phyloP scores from a whole-genome alignment of 92 coral and sea anemone species.

The Epizoanthus fatuus region DNA sequence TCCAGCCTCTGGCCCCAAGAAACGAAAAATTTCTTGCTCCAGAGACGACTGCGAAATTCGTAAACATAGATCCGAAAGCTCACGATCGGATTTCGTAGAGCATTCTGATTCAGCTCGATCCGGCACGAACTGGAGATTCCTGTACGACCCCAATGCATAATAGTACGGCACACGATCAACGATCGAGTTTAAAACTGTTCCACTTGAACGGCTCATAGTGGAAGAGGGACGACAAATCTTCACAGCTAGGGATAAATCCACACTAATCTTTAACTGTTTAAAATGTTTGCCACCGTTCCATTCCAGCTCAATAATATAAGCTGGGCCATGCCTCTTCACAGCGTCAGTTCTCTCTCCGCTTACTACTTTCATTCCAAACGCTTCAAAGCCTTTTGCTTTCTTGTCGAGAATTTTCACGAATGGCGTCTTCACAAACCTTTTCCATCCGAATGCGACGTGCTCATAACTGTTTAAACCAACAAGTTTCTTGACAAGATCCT shows the following conservation, averaged over 20 bases:
- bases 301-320: slow-evolving; percentile 22
- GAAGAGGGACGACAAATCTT: slow-evolving; percentile 23
- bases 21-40: not conserved
- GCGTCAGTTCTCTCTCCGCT: not conserved
- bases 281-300: slow-evolving; percentile 35
- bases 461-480: too few species aligned
- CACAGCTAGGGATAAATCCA: slow-evolving; percentile 51
- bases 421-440: slow-evolving; percentile 17
- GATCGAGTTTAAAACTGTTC: not conserved
- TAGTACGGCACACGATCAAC: slow-evolving; percentile 10
- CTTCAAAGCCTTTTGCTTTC: slow-evolving; percentile 37
- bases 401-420: not conserved
- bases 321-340: slow-evolving; percentile 37
- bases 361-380: slow-evolving; percentile 38
- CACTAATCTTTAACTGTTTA: slow-evolving; percentile 32
- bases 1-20: slow-evolving; percentile 32
- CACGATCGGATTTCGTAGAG: not conserved
- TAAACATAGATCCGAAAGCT: not conserved
- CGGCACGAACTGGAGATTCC: too few species aligned
- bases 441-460: not conserved
- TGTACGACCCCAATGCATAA: slow-evolving; percentile 6
- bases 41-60: slow-evolving; percentile 15
- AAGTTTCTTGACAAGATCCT: not conserved
- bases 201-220: not conserved
- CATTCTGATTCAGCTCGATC: not conserved